Base-by-base conservation (phyloP, 2,113 vertebrate species). In the Saguinus imperator region DNA sequence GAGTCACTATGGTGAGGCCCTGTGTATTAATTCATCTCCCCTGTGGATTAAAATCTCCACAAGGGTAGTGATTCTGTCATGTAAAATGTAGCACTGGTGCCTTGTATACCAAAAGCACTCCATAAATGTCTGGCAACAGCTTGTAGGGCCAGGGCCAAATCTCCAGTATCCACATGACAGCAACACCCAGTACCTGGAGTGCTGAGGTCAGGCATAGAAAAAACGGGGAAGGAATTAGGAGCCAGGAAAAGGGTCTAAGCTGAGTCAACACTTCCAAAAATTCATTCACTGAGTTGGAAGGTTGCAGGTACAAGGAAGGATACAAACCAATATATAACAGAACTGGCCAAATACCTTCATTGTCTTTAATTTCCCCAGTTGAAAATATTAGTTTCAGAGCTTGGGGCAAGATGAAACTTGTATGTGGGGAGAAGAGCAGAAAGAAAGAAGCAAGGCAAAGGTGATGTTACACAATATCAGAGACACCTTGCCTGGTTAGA, bases 1-100 rank as follows among this genome's bases (percentile, higher is more conserved):
- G 25, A 2, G 0, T 57, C 3, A 17, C 43, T 10, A 0, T 10
- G 27, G 40, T 3, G 6, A 27, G n/a, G 4, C 8, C 5, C 50
- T 91, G 9, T 27, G 16, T 40, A 6, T 21, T 52, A 72, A 6
- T 21, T 52, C 43, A 23, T 76, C 57, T 5, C 32, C 27, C 11
- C 20, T 23, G 4, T 20, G 57, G 52, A 52, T 43, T 45, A 40
- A 48, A 61, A 70, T 3, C 16, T 77, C 20, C 5, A 14, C 4
- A 25, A 68, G 23, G n/a, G 37, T 29, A 83, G 68, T 0, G 4
- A 8, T 48, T 64, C 37, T 55, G n/a, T 17, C 55, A 32, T 58
- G 8, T 73, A 68, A 75, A 48, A 48, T 70, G 48, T 84, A 45
- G 48, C 11, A 48, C 23, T 29, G 32, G 23, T 55, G 3, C 75